Percentiles rank a stretch among this genome's conserved stretches.
Conservation (phyloP, 2,888 invertebrate genomes). For the Tenthredo amoena region DNA sequence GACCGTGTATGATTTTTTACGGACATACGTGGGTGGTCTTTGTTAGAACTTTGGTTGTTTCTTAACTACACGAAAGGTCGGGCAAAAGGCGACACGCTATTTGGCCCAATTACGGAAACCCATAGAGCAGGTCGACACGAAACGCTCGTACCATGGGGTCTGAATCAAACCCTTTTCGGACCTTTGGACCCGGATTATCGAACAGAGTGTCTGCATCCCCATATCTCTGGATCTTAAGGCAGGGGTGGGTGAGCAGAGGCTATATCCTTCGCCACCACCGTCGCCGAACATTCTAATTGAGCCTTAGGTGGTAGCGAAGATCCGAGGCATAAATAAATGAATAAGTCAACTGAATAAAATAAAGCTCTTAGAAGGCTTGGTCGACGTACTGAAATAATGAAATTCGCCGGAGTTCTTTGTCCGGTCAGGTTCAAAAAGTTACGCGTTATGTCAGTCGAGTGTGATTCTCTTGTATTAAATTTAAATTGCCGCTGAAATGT, state of each 20-base stretch:
- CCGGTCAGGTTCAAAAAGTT: background rate
- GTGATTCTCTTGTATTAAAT: background rate
- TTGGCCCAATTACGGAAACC: conserved; percentile 45
- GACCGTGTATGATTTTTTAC: conserved; percentile 16
- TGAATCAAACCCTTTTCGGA: conserved; percentile 51
- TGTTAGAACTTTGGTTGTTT: conserved; percentile 25
- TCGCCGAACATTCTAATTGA: conserved; percentile 45
- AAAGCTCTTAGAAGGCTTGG: background rate
- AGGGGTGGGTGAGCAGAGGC: conserved; percentile 11
- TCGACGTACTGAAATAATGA: background rate
- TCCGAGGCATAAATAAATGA: conserved; percentile 25
- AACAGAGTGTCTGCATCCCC: conserved; percentile 47
- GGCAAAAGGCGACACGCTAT: conserved; percentile 41
- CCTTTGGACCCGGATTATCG: conserved; percentile 49
- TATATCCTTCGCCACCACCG: conserved; percentile 23
- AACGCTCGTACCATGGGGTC: conserved; percentile 27
- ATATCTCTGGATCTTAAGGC: conserved; percentile 36
- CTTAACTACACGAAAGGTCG: conserved; percentile 40
- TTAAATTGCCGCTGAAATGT: background rate
- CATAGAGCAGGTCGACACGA: conserved; percentile 36
- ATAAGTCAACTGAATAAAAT: conserved; percentile 9
- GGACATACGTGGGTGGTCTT: conserved; percentile 22
- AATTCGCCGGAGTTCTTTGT: background rate
- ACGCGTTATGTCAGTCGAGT: background rate
- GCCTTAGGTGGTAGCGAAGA: conserved; percentile 35